Base-by-base conservation (phyloP, 2,797 vertebrate genomes). In the Sebastiscus albofasciatus region DNA sequence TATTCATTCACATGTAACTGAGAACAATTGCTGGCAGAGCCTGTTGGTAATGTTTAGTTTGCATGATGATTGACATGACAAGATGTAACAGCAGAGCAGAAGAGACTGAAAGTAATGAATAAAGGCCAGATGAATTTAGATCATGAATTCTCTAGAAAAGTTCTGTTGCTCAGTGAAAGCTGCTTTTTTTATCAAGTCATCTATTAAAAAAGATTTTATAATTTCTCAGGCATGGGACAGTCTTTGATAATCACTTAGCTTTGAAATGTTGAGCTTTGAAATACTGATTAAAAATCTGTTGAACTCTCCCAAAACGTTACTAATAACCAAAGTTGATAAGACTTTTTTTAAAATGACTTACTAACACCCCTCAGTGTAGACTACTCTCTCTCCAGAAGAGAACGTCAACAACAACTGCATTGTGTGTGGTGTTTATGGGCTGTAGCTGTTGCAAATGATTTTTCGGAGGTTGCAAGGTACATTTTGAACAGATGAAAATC, bases 1-100 rank as follows among this genome's bases (percentile, higher is more conserved):
- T 62, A n/a, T 64, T 81, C 79, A 83, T 33, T 64, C 60, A 81
- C 34, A 36, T 82, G 70, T 70, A 75, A 69, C 36, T 22, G 61
- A 31, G 70, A 88, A 91, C 76, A 89, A 88, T 79, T 22, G 49
- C 76, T 85, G 73, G 78, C 72, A 8, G 64, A 56, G 46, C 27
- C 54, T 39, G 12, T 89, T 82, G 82, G 76, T n/a, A 34, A 52
- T 80, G 83, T 82, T 87, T 77, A 49, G 54, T 75, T 70, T 54
- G 29, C 13, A 8, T 24, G 24, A 5, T 81, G 80, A 79, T 65
- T 79, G 66, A 67, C 61, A 52, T 39, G 72, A 74, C 6, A 1
- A 64, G 67, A 34, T 69, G 27, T 59, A 70, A 61, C 70, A 55
- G 52, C 1, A 4, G n/a, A 55, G 14, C 13, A 4, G 52, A 13